Evolutionary conservation across 2,113 vertebrate species (phyloP).

Genomic region (Hassar affinis): DNA sequence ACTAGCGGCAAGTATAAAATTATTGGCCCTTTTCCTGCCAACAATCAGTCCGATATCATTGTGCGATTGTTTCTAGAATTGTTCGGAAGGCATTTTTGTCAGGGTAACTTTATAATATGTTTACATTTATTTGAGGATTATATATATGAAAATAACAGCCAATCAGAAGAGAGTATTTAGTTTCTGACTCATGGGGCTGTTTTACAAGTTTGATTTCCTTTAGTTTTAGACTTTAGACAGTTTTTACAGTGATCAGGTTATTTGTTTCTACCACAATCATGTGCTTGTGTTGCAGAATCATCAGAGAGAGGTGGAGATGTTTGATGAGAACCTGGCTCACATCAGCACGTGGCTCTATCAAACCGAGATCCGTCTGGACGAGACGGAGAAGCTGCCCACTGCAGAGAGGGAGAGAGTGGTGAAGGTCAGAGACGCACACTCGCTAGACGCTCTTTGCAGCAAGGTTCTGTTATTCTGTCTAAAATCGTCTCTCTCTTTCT

Average conservation of each 20-base stretch:
- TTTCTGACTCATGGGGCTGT: not conserved
- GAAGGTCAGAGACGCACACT: slow-evolving; percentile 71
- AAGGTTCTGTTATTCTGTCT: not conserved
- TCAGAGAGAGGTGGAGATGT: slow-evolving; percentile 91
- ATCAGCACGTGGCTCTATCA: slow-evolving; percentile 98
- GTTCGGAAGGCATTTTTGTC: not conserved
- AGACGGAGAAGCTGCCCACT: slow-evolving; percentile 84
- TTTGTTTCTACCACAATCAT: not conserved
- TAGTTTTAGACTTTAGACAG: too few relatives aligned
- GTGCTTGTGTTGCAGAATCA: slow-evolving; percentile 75
- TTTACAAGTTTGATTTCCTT: not conserved
- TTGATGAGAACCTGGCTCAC: slow-evolving; percentile 95
- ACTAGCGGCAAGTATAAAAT: not conserved
- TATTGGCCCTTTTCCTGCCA: not conserved
- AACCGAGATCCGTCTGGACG: slow-evolving; percentile 91
- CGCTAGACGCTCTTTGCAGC: not conserved
- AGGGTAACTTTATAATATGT: not conserved
- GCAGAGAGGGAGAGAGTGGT: slow-evolving; percentile 83
- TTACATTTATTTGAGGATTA: not conserved
- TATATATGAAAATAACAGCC: not conserved
- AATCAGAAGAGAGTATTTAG: not conserved
- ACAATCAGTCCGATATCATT: not conserved
- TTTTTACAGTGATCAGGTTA: not conserved
- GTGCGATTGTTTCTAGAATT: not conserved
- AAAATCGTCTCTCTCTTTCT: not conserved